phyloP scores from a whole-genome alignment of 1,140 invertebrate genomes.

The Cardiocondyla obscurior region DNA sequence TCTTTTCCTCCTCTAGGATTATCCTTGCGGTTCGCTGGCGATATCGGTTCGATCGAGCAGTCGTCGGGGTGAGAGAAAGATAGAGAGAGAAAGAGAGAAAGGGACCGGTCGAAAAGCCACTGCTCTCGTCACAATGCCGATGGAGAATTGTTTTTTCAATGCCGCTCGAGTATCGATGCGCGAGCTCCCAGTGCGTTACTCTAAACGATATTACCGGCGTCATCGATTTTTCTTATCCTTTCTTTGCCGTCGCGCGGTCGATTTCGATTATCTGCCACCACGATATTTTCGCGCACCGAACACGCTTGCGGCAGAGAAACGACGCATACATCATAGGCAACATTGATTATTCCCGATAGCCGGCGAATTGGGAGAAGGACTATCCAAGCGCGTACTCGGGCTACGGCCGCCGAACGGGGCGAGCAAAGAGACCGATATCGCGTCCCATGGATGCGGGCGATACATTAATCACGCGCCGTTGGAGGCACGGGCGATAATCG shows the following conservation, averaged over 20 bases:
- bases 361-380: not conserved
- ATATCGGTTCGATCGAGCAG: slow-evolving; percentile 61
- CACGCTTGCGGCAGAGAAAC: not conserved
- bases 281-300: not conserved
- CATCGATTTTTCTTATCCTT: not conserved
- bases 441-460: slow-evolving; percentile 32
- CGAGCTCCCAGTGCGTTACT: not conserved
- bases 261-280: not conserved
- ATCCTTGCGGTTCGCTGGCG: not conserved
- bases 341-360: slow-evolving; percentile 17
- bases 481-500: slow-evolving; percentile 28
- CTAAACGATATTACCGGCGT: too few relatives aligned
- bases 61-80: slow-evolving; percentile 20
- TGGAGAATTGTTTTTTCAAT: slow-evolving; percentile 36
- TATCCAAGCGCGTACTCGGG: not conserved
- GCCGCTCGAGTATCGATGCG: not conserved
- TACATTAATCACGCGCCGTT: slow-evolving; percentile 46
- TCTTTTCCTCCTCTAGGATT: not conserved
- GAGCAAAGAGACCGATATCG: slow-evolving; percentile 44
- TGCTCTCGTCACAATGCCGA: slow-evolving; percentile 40
- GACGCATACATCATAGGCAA: not conserved
- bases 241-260: not conserved
- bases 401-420: slow-evolving; percentile 11
- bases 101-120: slow-evolving; percentile 57
- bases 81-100: not conserved